Evolutionary conservation across 2,797 vertebrate genomes (phyloP), one percentile per base, ranked within the genome.

Genomic region (Ctenopoma kingsleyae): DNA sequence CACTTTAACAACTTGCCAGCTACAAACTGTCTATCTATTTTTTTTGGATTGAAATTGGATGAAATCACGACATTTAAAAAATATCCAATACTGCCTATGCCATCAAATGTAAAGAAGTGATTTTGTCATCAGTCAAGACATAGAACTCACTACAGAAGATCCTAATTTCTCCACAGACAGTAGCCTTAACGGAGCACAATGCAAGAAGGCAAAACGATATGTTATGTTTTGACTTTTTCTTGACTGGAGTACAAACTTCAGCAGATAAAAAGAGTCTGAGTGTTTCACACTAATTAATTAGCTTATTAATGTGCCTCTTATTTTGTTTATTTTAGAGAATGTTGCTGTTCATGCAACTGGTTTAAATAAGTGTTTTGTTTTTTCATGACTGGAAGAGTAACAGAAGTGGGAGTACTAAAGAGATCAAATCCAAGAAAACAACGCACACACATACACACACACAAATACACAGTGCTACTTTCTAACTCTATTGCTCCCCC

Each of bases 231-330:
- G 76, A 84, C 60, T 85, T 62, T 58, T 82, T 76, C 40, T 23
- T 55, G 73, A 80, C 60, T 72, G 58, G 12, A 69, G 54, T 61
- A 77, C 38, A 78, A 80, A 80, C 49, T 52, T 53, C 62, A 23
- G 53, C 54, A 60, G 64, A 66, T 27, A 53, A 73, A 77, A 74
- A 47, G 11, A 35, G 6, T 17, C 9, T 22, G 2, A 11, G 6
- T 48, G 54, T 57, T 75, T 69, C 72, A 57, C 57, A 65, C 63
- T 65, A 79, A 86, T 88, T 75, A 82, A 88, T 83, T 61, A 9
- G 19, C 58, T 72, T 78, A 74, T 81, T 85, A 69, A 48, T 51
- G 62, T 63, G 74, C 70, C 43, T 49, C 53, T 60, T 30, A 20
- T 47, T 66, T 49, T 74, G 68, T 83, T 77, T 53, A 72, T 64